Evolutionary conservation across 2,797 vertebrate species (phyloP).

Genomic region (Cirrhinus molitorella): DNA sequence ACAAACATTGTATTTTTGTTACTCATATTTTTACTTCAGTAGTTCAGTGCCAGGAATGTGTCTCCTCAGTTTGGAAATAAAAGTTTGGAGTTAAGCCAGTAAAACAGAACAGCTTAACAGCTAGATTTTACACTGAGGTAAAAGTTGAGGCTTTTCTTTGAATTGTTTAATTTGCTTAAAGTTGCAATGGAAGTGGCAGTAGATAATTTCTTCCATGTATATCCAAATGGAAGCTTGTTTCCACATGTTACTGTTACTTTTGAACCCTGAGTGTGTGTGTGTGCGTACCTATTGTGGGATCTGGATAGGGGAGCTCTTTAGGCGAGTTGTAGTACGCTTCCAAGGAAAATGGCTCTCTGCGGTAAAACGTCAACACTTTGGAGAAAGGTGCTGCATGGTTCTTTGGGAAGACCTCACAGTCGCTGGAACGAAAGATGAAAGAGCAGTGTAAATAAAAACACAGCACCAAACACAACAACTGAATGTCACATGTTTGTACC

Average conservation of each 20-base stretch:
- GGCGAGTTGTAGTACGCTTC: conserved; percentile 92
- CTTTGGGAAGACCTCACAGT: conserved; percentile 95
- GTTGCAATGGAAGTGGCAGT: background rate
- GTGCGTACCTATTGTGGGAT: conserved; percentile 86
- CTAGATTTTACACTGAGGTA: background rate
- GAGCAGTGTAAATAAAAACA: background rate
- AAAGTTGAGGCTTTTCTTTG: background rate
- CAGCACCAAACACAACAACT: background rate
- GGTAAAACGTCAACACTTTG: conserved; percentile 96
- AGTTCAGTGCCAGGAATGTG: background rate
- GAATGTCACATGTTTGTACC: conserved; percentile 75
- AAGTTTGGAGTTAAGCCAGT: no score
- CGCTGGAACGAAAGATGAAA: conserved; percentile 73
- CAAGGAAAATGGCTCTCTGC: conserved; percentile 92
- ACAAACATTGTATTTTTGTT: background rate
- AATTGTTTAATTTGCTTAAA: background rate
- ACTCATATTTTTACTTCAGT: background rate
- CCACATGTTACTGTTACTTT: background rate
- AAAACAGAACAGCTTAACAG: background rate
- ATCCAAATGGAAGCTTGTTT: background rate
- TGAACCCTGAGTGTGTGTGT: background rate
- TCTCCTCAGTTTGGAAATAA: background rate
- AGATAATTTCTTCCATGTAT: background rate
- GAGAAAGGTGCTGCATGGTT: conserved; percentile 96
- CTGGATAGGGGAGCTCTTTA: conserved; percentile 91